Evolutionary conservation across 1,140 invertebrate species (phyloP), one percentile per base, ranked within the genome.

Genomic region (Ericerus pela): DNA sequence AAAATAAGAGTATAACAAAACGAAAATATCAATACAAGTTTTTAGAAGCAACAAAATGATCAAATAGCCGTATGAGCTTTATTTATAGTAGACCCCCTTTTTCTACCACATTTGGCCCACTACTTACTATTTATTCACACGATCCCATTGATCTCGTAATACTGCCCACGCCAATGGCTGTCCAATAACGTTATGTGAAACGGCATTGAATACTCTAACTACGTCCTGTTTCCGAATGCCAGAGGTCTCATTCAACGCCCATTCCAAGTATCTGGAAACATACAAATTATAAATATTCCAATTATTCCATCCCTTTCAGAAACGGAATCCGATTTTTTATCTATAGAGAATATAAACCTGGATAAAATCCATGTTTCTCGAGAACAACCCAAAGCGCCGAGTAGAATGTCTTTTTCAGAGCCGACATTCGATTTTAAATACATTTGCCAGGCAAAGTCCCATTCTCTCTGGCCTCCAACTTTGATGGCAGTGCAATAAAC

Each of bases 401-500:
- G 67, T 4, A 93, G 67, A 8, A 81, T 65, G 56, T 82, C 80
- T 62, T 85, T 80, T 64, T 92, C 88, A 0, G 81, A 78, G 0
- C 79, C 83, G 0, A 87, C 80, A 58, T 81, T 81, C 0, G 82
- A 77, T 3, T 75, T 76, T 12, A 76, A 62, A 63, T 87, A 94
- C 16, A 81, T 72, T 33, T 83, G 71, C 77, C 86, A 88, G 0
- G 82, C 78, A 66, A 91, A 91, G 27, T 88, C 74, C 89, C 88
- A 95, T 64, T 91, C 88, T 3, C 75, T 69, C 55, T 82, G 78
- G 0, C 81, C 80, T 2, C 90, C 90, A 12, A 80, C 75, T 54
- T 79, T 73, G 4, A 96, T 81, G 0, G 86, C 88, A 1, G 81
- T 81, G 62, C 89, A 94, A 66, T 90, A 92, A 4, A 92, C 82